Evolutionary conservation across 2,888 invertebrate genomes (phyloP).

Genomic region (Lamellibrachia satsuma): DNA sequence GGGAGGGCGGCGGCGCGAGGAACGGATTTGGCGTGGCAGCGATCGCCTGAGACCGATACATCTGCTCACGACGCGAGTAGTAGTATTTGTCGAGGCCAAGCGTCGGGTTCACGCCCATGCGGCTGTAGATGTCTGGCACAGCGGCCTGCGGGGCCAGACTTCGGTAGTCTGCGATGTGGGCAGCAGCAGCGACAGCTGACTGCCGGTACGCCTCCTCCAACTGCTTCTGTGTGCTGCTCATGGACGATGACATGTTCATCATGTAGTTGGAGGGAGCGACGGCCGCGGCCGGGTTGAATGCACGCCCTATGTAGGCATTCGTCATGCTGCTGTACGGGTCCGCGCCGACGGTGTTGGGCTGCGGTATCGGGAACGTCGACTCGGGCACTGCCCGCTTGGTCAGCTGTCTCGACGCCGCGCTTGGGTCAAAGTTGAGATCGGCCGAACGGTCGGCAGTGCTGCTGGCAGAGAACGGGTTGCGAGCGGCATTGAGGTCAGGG

Average conservation of each 20-base stretch:
- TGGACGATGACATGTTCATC: conserved; percentile 26
- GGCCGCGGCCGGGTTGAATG: conserved; percentile 36
- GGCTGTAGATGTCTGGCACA: conserved; percentile 53
- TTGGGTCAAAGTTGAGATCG: conserved; percentile 18
- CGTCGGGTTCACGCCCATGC: conserved; percentile 53
- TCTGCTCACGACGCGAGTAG: conserved; percentile 56
- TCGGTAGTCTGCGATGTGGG: conserved; percentile 54
- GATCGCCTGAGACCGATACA: conserved; percentile 60
- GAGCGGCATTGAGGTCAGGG: conserved; percentile 29
- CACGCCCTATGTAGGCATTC: conserved; percentile 35
- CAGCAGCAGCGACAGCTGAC: conserved; percentile 44
- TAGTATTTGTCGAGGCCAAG: conserved; percentile 61
- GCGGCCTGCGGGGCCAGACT: conserved; percentile 50
- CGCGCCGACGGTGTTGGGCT: not conserved
- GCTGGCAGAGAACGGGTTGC: not conserved
- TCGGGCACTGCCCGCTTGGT: not conserved
- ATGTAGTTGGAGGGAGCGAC: conserved; percentile 17
- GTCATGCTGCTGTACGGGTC: conserved; percentile 21
- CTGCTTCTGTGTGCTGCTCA: conserved; percentile 48
- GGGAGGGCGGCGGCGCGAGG: conserved; percentile 55
- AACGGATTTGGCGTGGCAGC: conserved; percentile 56
- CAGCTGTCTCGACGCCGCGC: not conserved
- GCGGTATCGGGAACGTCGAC: not conserved
- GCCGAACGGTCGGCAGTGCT: conserved; percentile 13
- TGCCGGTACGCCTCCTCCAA: conserved; percentile 58